Evolutionary conservation across 2,888 invertebrate genomes (phyloP).

Genomic region (Cenopis cana): DNA sequence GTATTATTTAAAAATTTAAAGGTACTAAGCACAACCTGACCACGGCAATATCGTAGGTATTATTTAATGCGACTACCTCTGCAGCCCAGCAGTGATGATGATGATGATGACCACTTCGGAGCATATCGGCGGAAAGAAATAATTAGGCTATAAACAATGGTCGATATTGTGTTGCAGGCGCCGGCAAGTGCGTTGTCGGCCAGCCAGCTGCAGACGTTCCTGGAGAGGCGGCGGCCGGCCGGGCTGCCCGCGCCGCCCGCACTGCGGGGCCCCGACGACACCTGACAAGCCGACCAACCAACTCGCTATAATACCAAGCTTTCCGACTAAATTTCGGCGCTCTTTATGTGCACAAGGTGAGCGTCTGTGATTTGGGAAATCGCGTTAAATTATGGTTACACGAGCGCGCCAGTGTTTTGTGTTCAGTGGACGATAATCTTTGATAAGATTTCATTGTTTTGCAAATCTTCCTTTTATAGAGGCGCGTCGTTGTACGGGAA

Average conservation of each 20-base stretch:
- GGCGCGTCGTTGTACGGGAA: background rate
- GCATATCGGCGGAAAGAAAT: too few species aligned
- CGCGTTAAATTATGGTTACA: background rate
- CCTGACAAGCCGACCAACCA: constrained; percentile 56
- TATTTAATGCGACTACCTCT: too few species aligned
- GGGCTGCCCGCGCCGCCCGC: constrained; percentile 70
- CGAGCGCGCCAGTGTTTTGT: background rate
- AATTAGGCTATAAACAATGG: too few species aligned
- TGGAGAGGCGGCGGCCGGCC: constrained; percentile 77
- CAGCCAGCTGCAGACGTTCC: constrained; percentile 75
- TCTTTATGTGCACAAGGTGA: background rate
- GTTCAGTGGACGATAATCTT: background rate
- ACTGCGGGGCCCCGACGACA: constrained; percentile 74
- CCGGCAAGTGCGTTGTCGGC: constrained; percentile 66
- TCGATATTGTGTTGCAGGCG: constrained; percentile 54
- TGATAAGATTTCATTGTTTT: background rate
- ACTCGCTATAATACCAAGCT: constrained; percentile 1
- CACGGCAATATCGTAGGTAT: too few species aligned
- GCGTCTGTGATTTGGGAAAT: background rate
- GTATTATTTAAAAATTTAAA: too few species aligned
- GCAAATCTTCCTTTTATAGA: background rate
- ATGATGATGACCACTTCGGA: too few species aligned
- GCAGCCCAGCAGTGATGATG: too few species aligned
- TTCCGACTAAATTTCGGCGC: background rate
- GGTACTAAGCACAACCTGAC: too few species aligned